These are phyloP conservation scores for Tauraco hartlaubi DNA, from an alignment of 2,797 vertebrate species.

Conservation along the genomic window DNA sequence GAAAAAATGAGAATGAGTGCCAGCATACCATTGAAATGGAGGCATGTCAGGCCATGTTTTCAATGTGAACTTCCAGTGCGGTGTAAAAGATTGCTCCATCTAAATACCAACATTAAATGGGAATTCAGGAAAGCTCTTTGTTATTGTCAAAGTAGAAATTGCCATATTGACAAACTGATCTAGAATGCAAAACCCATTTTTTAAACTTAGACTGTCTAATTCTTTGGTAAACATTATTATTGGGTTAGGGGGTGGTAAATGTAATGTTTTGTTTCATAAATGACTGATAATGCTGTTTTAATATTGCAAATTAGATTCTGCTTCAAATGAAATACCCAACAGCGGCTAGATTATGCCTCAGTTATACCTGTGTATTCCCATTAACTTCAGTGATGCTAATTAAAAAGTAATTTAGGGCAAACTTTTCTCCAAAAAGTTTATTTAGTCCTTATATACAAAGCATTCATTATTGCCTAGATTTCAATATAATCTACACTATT, in stretches of 20 bases:
- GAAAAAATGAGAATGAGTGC: not conserved
- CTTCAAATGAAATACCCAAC: not conserved
- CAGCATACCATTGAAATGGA: slow-evolving; percentile 9
- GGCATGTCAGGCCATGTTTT: slow-evolving; percentile 17
- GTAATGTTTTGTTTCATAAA: not conserved
- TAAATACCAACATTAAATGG: not conserved
- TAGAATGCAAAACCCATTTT: slow-evolving; percentile 10
- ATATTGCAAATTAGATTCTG: not conserved
- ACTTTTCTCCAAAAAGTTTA: not conserved
- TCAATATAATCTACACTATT: not conserved
- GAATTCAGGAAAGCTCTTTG: not conserved
- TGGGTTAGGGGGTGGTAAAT: not conserved
- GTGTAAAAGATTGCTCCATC: not conserved
- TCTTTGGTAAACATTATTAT: slow-evolving; percentile 15
- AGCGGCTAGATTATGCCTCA: not conserved
- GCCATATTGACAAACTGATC: slow-evolving; percentile 4
- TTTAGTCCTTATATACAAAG: not conserved
- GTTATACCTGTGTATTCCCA: not conserved
- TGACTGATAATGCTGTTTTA: not conserved
- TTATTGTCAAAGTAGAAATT: slow-evolving; percentile 25
- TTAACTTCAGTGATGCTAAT: not conserved
- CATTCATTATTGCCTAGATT: not conserved
- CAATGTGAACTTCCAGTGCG: not conserved
- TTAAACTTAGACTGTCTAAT: not conserved
- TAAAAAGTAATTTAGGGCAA: not conserved